Evolutionary conservation across 2,113 vertebrate genomes (phyloP), one percentile per base, ranked within the genome.

Genomic region (Sturnira hondurensis): DNA sequence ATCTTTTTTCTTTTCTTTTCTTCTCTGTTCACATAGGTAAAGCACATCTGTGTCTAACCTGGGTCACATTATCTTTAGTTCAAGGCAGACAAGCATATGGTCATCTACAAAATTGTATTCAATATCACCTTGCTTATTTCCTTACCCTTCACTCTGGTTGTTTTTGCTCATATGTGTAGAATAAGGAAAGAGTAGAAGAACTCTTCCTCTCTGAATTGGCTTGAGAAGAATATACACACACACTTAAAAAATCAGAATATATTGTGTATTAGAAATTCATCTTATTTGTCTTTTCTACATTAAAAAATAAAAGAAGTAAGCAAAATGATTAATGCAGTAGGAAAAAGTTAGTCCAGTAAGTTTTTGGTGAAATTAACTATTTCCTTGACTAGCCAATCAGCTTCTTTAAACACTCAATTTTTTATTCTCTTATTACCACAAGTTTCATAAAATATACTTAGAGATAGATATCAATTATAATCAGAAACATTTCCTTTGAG

Each of bases 401-500:
- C 38, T 83, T 38, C n/a, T 96, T 91, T 73, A 86, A 83, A 87
- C 11, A 14, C 4, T 95, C 38, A 74, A 78, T 95, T 78, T 93
- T n/a, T 83, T 88, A 65, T 70, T 71, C 12, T 93, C 17, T 22
- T 80, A 61, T 45, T 61, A 45, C 52, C 28, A 63, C 38, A 85
- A 77, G 36, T 86, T 71, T 97, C 43, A 86, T 94, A 89, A 97
- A 89, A 38, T n/a, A 87, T 33, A 68, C 77, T 97, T 20, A 92
- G 86, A 81, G 67, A 89, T 83, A 9, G 91, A 93, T 84, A 63
- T 77, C 77, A 68, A 13, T 33, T 92, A 91, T 9, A 81, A 33
- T 20, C 43, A 90, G 63, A 94, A 95, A 96, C 11, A 67, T 86
- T 97, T 93, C 16, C 76, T 77, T 87, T 93, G n/a, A 90, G 97